Percentiles rank a stretch among this genome's conserved stretches.
These are phyloP conservation scores for Sipunculus nudus DNA, from an alignment of 2,888 invertebrate genomes.

Conservation along the genomic window DNA sequence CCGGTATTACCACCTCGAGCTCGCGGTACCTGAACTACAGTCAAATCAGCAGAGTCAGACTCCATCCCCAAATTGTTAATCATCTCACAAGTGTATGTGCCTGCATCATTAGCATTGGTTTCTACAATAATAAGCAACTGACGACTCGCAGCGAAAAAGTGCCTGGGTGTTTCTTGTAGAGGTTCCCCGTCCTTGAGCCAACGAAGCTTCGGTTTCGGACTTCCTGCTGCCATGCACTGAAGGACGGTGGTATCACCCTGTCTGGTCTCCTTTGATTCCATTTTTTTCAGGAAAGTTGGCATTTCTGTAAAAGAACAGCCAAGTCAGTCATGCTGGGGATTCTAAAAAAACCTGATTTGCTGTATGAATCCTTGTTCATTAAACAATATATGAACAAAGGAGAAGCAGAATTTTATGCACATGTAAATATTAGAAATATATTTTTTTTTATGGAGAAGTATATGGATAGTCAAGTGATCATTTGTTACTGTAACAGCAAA, in stretches of 20 bases:
- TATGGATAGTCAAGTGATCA: too few relatives aligned
- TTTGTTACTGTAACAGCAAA: too few relatives aligned
- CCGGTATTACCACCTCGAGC: slow-evolving; percentile 44
- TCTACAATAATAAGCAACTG: slow-evolving; percentile 88
- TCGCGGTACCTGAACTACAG: slow-evolving; percentile 72
- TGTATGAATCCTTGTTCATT: too few relatives aligned
- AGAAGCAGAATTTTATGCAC: too few relatives aligned
- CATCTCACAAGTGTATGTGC: slow-evolving; percentile 89
- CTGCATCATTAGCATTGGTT: slow-evolving; percentile 80
- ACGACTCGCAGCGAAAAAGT: slow-evolving; percentile 86
- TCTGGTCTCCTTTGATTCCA: slow-evolving; percentile 84
- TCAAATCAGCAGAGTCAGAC: slow-evolving; percentile 77
- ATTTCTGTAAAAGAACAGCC: slow-evolving; percentile 74
- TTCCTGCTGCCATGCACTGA: slow-evolving; percentile 87
- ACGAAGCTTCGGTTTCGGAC: slow-evolving; percentile 79
- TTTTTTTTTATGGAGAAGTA: too few relatives aligned
- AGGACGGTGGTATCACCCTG: slow-evolving; percentile 86
- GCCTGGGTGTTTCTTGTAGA: slow-evolving; percentile 79
- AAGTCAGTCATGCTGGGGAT: too few relatives aligned
- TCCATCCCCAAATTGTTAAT: slow-evolving; percentile 84
- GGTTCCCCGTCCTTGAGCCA: slow-evolving; percentile 88
- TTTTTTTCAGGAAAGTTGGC: slow-evolving; percentile 85
- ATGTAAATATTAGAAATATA: too few relatives aligned
- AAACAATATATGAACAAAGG: too few relatives aligned
- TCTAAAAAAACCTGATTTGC: too few relatives aligned